Conservation (phyloP, 2,113 vertebrate species). For the Platysteira castanea region DNA sequence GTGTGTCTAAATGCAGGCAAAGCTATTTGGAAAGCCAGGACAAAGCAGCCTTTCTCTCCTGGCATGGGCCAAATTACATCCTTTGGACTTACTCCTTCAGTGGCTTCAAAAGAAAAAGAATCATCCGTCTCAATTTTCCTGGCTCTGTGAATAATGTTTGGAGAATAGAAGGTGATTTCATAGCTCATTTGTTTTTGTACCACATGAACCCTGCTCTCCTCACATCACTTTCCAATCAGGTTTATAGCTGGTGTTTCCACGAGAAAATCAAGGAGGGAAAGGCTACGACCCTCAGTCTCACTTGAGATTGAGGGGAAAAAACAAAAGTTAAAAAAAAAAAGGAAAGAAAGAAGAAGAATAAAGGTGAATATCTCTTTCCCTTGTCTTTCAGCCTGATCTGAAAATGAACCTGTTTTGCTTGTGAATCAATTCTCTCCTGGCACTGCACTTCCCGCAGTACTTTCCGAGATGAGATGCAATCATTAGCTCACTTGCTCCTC, state of each 20-base stretch:
- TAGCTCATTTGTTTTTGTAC: conserved; percentile 69
- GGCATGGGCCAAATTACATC: conserved; percentile 69
- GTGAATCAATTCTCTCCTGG: conserved; percentile 24
- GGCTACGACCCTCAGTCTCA: conserved; percentile 17
- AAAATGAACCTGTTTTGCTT: conserved; percentile 50
- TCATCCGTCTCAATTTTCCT: conserved; percentile 74
- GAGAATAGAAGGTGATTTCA: conserved; percentile 76
- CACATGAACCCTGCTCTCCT: conserved; percentile 44
- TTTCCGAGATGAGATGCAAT: background rate
- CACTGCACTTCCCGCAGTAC: background rate
- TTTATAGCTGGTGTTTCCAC: conserved; percentile 47
- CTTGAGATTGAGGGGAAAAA: background rate
- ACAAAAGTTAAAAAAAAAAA: background rate
- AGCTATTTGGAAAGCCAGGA: conserved; percentile 69
- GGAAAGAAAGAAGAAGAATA: background rate
- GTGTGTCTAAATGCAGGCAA: conserved; percentile 78
- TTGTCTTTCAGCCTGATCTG: conserved; percentile 51
- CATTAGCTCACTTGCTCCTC: conserved; percentile 10
- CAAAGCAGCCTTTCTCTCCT: conserved; percentile 56
- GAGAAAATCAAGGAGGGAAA: conserved; percentile 2
- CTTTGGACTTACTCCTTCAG: conserved; percentile 60
- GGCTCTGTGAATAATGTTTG: conserved; percentile 70
- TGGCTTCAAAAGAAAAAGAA: conserved; percentile 55
- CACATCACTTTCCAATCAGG: conserved; percentile 68
- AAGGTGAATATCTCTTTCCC: conserved; percentile 21